Base-by-base conservation (phyloP, 2,888 invertebrate species). In the Hypomecis punctinalis region DNA sequence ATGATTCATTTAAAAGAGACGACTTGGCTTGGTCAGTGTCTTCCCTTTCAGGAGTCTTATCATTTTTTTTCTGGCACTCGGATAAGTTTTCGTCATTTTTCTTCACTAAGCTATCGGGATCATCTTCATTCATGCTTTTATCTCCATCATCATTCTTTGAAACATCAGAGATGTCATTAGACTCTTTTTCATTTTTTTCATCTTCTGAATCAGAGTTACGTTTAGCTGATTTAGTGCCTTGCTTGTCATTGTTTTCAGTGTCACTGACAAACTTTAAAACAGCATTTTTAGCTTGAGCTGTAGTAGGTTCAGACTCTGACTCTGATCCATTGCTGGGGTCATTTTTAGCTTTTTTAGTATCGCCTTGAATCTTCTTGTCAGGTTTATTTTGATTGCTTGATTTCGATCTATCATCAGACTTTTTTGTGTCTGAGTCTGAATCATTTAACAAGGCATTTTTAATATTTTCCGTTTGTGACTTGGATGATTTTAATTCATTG, bases 361-460 rank as follows among this genome's bases (percentile, higher is more conserved):
- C 33, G 35, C 6, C 33, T 1, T 2, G 35, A 43, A 39, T 37
- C 3, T 42, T 13, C 11, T 61, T 23, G 7, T 37, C 40, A 42
- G 33, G 8, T 33, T 61, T 51, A 37, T 56, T 40, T 57, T 57
- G 33, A 6, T 11, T 6, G 35, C 8, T 10, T 39, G 42, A 55
- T 9, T 36, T 8, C 47, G 23, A 13, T 39, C 5, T 55, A 33
- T 57, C 35, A 23, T 43, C 42, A 49, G 51, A 54, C 8, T 40
- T 40, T 49, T 54, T 56, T 61, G 73, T 70, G 53, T 80, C 76
- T 39, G 74, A 75, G 60, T 77, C 77, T 37, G 81, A 82, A 66
- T 83, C 77, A 70, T 77, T 69, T 11, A 82, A 68, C 5, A 82
- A 70, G 13, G 77, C 73, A 63, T 66, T 76, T 76, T 76, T 76